Evolutionary conservation across 2,113 vertebrate genomes (phyloP), one percentile per base, ranked within the genome.

Genomic region (Geococcyx californianus): DNA sequence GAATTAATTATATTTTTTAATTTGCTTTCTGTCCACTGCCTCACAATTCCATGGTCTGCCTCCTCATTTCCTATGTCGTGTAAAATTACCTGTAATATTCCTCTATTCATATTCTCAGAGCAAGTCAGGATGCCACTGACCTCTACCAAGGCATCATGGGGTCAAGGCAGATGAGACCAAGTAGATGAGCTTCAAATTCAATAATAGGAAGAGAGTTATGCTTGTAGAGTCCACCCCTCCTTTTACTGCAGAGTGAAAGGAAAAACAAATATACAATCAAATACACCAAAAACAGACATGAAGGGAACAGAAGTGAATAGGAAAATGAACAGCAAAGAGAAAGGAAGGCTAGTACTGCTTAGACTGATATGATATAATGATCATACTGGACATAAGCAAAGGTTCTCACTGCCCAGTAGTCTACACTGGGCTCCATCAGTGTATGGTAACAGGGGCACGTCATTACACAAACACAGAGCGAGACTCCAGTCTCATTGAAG

Each of bases 181-280:
- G 25, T 28, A 83, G 75, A 78, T 63, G n/a, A 93, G 16, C 63
- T 86, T 77, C 73, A 70, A 89, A 70, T 42, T 55, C 66, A 69
- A 67, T 58, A 92, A 90, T 25, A 3, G 68, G 68, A 90, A 67
- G 38, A 62, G 16, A 64, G 16, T 36, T 72, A 26, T 15, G 19
- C 55, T 9, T 54, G 17, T 59, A 42, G 42, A 70, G 21, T 77
- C 33, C 52, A 62, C 7, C 14, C 20, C 55, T 89, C 51, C 38
- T 59, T 84, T 80, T 88, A 59, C 19, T 55, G 36, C 44, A 80
- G 21, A 85, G 31, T 45, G 59, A 74, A 80, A 80, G 15, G 13
- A 84, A 92, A 92, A 55, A n/a, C 38, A 70, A 55, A 29, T 29
- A 54, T 29, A 54, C 52, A 54, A 28, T 49, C 47, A 49, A 49